phyloP scores from a whole-genome alignment of 2,888 invertebrate genomes.

The Icerya purchasi region DNA sequence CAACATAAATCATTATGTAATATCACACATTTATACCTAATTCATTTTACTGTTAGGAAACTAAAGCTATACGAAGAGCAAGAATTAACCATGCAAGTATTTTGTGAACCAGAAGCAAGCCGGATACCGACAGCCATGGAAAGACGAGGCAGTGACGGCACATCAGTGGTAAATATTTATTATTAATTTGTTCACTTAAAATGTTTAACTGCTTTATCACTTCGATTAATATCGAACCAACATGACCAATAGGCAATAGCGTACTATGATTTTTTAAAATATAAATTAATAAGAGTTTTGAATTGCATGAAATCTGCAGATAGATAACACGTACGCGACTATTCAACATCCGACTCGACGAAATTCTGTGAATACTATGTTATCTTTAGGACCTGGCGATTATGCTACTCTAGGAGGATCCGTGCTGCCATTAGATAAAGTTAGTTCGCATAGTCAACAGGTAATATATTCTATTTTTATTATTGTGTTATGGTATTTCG shows the following conservation, averaged over 20 bases:
- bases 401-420: constrained; percentile 39
- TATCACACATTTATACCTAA: too few species aligned
- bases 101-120: constrained; percentile 42
- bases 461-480: constrained; percentile 17
- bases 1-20: too few species aligned
- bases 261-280: too few species aligned
- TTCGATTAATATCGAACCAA: too few species aligned
- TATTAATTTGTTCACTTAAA: background rate
- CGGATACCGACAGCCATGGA: constrained; percentile 7
- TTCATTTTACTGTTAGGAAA: constrained; percentile 33
- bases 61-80: constrained; percentile 75
- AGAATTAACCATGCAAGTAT: constrained; percentile 81
- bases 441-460: constrained; percentile 22
- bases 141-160: constrained; percentile 16
- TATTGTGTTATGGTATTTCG: too few species aligned
- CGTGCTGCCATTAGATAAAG: constrained; percentile 23
- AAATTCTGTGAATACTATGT: constrained; percentile 28
- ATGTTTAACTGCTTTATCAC: too few species aligned
- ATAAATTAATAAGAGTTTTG: too few species aligned
- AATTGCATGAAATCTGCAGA: too few species aligned
- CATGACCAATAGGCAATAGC: too few species aligned
- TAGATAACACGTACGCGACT: constrained; percentile 60
- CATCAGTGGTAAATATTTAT: constrained; percentile 18
- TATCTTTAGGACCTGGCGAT: constrained; percentile 30
- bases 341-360: constrained; percentile 41